Base-by-base conservation (phyloP, 2,797 vertebrate genomes). In the Valencia hispanica region DNA sequence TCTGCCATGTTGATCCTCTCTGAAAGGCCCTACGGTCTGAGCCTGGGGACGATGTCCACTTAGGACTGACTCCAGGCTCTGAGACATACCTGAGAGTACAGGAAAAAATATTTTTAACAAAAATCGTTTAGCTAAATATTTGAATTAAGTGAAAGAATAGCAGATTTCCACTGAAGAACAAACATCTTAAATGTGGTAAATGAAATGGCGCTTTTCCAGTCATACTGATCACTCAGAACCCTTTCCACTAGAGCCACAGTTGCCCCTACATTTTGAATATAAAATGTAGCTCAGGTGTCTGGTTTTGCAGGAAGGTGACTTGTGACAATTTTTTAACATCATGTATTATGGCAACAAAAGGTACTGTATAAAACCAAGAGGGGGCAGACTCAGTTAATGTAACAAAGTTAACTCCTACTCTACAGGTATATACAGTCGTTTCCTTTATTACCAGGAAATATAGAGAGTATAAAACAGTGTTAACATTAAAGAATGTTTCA, bases 11-110 rank as follows among this genome's bases (percentile, higher is more conserved):
- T 84, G 85, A 39, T 94, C 91, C 71, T 82, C 17, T 41, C 68
- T 78, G 57, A 84, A 2, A 22, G 12, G 22, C 2, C 73, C 81
- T 0, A 63, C 70, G 0, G 81, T 84, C 6, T 82, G 81, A 70
- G 59, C 30, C 3, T 43, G 83, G 18, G 84, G 81, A 4, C 81
- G 81, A 0, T 59, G 43, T 7, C 73, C 80, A 0, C 85, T 72
- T n/a, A 96, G 22, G 3, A 95, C 93, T 0, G 95, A 95, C 75
- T 96, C 96, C 66, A 96, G 88, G 78, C 95, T 96, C 53, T 27
- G 87, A 34, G 94, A 93, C 73, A 96, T 27, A 77, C 94, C 96
- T 96, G 80, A 51, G 70, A 78, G 89, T 2, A 69, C n/a, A 70
- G 27, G 0, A 22, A 61, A 17, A 68, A 1, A 3, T 0, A 1